Conservation (phyloP, 2,113 vertebrate species). For the Chaetura pelagica region DNA sequence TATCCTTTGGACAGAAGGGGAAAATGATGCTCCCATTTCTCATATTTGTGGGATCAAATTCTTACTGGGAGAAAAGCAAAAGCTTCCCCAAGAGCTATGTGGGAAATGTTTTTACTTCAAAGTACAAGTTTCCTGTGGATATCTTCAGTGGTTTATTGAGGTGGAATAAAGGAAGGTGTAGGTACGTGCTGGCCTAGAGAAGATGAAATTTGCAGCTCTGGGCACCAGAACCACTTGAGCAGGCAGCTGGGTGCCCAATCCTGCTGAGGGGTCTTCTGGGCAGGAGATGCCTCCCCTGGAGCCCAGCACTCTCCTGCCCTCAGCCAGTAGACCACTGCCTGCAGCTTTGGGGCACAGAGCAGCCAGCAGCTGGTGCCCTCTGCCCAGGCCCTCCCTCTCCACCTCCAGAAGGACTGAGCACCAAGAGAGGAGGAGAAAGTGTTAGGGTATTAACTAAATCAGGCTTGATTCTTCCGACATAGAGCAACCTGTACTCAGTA, state of each 20-base stretch:
- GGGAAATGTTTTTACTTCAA: slow-evolving; percentile 34
- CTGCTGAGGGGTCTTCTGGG: background rate
- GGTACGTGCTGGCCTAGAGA: background rate
- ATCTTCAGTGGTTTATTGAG: slow-evolving; percentile 16
- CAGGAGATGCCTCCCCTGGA: background rate
- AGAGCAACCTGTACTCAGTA: background rate
- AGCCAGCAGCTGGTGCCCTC: background rate
- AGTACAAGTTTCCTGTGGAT: slow-evolving; percentile 18
- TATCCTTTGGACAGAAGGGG: background rate
- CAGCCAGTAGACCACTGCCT: background rate
- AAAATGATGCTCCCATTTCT: background rate
- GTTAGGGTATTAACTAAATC: background rate
- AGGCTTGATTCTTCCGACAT: background rate
- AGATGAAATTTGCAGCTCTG: background rate
- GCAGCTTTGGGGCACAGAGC: background rate
- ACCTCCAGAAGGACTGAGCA: background rate
- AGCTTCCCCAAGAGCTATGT: slow-evolving; percentile 3
- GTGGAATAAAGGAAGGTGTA: slow-evolving; percentile 11
- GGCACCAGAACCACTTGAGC: background rate
- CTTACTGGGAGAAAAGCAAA: slow-evolving; percentile 13
- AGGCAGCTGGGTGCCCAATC: accelerated
- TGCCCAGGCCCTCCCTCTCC: background rate
- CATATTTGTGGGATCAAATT: slow-evolving; percentile 19
- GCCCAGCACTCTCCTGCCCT: background rate
- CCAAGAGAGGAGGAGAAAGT: background rate